Conservation (phyloP, 2,797 vertebrate genomes). For the Cheirogaleus major region DNA sequence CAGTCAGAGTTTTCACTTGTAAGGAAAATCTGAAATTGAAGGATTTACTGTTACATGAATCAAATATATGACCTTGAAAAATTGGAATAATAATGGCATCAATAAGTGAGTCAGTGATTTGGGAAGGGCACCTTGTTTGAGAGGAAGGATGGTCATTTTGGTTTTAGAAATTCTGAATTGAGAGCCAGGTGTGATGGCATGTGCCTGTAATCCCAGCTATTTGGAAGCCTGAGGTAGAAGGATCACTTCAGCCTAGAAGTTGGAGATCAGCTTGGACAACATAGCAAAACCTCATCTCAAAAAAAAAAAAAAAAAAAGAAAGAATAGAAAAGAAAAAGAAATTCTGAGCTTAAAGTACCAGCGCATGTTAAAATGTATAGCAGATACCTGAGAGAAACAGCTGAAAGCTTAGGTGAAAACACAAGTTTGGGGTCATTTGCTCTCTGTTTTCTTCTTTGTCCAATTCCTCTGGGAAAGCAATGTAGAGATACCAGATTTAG, state of each 20-base stretch:
- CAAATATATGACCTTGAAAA: not conserved
- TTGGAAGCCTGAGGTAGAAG: not conserved
- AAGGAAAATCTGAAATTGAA: not conserved
- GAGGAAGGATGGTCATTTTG: not conserved
- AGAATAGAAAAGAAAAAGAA: not conserved
- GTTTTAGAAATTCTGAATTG: slow-evolving; percentile 20
- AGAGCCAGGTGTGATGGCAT: not conserved
- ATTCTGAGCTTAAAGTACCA: not conserved
- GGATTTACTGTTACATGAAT: not conserved
- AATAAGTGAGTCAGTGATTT: not conserved
- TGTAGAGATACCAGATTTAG: not conserved
- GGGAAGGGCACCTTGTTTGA: not conserved
- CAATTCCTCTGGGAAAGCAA: not conserved
- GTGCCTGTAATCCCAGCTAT: not conserved
- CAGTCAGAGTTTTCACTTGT: not conserved
- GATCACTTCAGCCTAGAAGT: not conserved
- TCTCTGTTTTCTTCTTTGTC: not conserved
- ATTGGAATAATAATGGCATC: not conserved
- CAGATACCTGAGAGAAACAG: not conserved
- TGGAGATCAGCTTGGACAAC: not conserved
- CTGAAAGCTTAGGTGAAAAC: not conserved
- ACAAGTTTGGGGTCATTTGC: not conserved
- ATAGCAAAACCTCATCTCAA: not conserved
- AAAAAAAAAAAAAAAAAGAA: not conserved
- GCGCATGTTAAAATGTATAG: not conserved